Percentiles rank a stretch among this genome's conserved stretches.
These are phyloP conservation scores for Loriculus beryllinus DNA, from an alignment of 2,797 vertebrate species.

Conservation along the genomic window DNA sequence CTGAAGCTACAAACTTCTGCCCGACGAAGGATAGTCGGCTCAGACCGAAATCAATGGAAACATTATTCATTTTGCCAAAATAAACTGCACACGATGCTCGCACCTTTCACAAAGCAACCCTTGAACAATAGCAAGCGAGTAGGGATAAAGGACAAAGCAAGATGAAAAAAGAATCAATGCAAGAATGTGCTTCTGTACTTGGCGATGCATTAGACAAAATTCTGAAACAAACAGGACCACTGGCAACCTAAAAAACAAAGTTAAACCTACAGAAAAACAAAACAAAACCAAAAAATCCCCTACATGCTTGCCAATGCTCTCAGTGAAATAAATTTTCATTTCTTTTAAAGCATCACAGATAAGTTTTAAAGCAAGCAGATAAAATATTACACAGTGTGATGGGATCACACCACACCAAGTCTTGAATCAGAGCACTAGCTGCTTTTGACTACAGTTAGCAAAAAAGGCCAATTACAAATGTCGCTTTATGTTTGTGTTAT, in stretches of 20 bases:
- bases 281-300: neutral
- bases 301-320: neutral
- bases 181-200: constrained; percentile 66
- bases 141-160: constrained; percentile 76
- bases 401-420: rapidly evolving
- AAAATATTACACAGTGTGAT: rapidly evolving
- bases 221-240: neutral
- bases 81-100: constrained; percentile 72
- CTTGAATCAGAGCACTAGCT: neutral
- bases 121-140: constrained; percentile 74
- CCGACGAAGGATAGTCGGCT: constrained; percentile 70
- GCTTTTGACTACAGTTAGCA: neutral
- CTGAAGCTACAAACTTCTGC: constrained; percentile 71
- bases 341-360: neutral
- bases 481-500: neutral
- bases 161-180: constrained; percentile 74
- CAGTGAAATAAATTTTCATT: neutral
- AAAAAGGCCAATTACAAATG: neutral
- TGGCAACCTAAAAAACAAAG: neutral
- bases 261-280: neutral
- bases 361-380: neutral
- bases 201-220: neutral
- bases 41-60: constrained; percentile 60
- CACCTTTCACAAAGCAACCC: constrained; percentile 78
- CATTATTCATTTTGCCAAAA: constrained; percentile 76